A percentile compares a stretch with the other conserved stretches of the same genome.
phyloP scores from a whole-genome alignment of 1,140 invertebrate genomes.

The Tetraneura akinire region DNA sequence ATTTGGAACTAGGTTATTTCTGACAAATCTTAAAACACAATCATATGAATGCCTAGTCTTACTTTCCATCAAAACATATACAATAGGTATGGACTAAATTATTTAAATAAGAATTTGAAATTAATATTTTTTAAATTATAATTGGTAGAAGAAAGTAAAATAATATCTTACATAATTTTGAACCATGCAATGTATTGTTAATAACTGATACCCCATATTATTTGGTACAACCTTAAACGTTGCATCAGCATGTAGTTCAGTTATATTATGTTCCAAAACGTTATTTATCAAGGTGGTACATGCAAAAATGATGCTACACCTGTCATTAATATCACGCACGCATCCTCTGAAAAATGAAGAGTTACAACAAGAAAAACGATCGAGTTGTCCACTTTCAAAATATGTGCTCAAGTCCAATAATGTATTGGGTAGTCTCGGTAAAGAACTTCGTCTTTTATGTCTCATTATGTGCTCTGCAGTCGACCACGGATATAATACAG shows the following conservation, averaged over 20 bases:
- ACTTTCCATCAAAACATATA: not conserved
- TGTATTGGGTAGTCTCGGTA: not conserved
- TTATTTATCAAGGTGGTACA: not conserved
- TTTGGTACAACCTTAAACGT: not conserved
- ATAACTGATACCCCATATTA: not conserved
- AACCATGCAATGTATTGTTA: not conserved
- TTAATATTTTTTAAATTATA: no score
- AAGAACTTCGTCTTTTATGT: not conserved
- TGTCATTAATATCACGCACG: not conserved
- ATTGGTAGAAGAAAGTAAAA: no score
- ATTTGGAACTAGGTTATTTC: not conserved
- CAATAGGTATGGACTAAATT: not conserved
- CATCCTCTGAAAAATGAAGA: not conserved
- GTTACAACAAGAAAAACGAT: not conserved
- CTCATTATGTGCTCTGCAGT: not conserved
- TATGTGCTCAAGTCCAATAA: not conserved
- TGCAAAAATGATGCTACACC: not conserved
- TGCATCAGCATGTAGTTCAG: not conserved
- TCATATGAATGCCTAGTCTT: not conserved
- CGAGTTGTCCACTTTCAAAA: not conserved
- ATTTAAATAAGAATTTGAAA: no score
- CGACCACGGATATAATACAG: not conserved
- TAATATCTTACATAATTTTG: constrained; percentile 14
- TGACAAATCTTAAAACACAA: not conserved
- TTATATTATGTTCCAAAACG: not conserved